Conservation (phyloP, 2,888 invertebrate genomes). For the Aproaerema taeniolella region DNA sequence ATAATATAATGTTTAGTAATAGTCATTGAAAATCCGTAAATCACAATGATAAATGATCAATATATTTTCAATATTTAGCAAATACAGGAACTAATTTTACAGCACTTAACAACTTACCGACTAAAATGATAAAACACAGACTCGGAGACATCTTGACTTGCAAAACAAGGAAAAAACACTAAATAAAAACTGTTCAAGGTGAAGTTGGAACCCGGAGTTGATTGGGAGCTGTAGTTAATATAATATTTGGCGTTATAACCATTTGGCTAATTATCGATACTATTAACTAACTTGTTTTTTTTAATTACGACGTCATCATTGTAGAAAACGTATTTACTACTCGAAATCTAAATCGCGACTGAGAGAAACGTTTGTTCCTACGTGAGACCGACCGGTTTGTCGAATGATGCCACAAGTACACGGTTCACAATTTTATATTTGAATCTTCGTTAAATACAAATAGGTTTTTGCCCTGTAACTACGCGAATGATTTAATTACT, state of each 20-base stretch:
- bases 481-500: no score
- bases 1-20: no score
- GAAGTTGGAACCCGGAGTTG: constrained; percentile 3
- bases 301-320: constrained; percentile 11
- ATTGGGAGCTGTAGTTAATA: constrained; percentile 1
- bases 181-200: constrained; percentile 43
- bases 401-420: constrained; percentile 14
- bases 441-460: no score
- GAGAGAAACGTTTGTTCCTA: constrained; percentile 25
- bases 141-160: constrained; percentile 45
- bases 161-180: constrained; percentile 48
- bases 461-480: no score
- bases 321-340: constrained; percentile 24
- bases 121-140: constrained; percentile 47
- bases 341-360: constrained; percentile 29
- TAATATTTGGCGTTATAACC: constrained; percentile 8
- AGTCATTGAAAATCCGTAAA: no score
- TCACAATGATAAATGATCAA: no score
- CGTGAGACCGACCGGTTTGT: constrained; percentile 33
- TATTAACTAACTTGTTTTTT: constrained; percentile 17
- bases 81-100: no score
- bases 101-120: constrained; percentile 60
- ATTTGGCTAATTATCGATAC: constrained; percentile 14
- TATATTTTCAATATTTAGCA: no score
- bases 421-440: constrained; percentile 1